These are phyloP conservation scores for Euglossa dilemma DNA, from an alignment of 1,140 invertebrate species.

Conservation along the genomic window DNA sequence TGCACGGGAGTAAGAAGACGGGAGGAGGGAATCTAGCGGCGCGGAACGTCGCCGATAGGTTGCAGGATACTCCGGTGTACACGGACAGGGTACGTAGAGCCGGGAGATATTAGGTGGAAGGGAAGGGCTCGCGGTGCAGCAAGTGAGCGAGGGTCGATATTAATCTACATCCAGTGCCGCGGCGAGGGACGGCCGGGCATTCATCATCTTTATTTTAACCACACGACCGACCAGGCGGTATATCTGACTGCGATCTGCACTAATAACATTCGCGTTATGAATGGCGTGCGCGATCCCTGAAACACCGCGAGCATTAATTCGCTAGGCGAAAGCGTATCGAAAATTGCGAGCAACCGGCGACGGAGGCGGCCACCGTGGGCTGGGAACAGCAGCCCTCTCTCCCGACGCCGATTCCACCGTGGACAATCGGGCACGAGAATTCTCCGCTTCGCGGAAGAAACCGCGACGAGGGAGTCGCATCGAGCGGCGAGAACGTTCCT, in stretches of 20 bases:
- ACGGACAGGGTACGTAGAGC: slow-evolving; percentile 22
- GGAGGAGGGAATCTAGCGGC: neutral
- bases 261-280: slow-evolving; percentile 78
- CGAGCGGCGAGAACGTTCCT: neutral
- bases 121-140: slow-evolving; percentile 56
- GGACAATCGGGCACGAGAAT: neutral
- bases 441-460: neutral
- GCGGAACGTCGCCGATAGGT: slow-evolving; percentile 21
- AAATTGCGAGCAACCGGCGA: slow-evolving; percentile 53
- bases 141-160: slow-evolving; percentile 72
- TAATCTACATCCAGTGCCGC: slow-evolving; percentile 74
- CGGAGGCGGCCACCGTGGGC: slow-evolving; percentile 7
- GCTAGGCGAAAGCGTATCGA: slow-evolving; percentile 61
- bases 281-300: slow-evolving; percentile 70
- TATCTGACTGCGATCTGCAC: slow-evolving; percentile 76
- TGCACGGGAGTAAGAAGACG: neutral
- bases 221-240: slow-evolving; percentile 71
- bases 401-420: neutral
- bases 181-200: slow-evolving; percentile 71
- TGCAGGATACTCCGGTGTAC: slow-evolving; percentile 37
- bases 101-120: slow-evolving; percentile 60
- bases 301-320: slow-evolving; percentile 70
- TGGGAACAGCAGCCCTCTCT: slow-evolving; percentile 15
- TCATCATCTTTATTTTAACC: slow-evolving; percentile 80
- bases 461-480: neutral